Evolutionary conservation across 1,140 invertebrate species (phyloP).

Genomic region (Pollicipes pollicipes): DNA sequence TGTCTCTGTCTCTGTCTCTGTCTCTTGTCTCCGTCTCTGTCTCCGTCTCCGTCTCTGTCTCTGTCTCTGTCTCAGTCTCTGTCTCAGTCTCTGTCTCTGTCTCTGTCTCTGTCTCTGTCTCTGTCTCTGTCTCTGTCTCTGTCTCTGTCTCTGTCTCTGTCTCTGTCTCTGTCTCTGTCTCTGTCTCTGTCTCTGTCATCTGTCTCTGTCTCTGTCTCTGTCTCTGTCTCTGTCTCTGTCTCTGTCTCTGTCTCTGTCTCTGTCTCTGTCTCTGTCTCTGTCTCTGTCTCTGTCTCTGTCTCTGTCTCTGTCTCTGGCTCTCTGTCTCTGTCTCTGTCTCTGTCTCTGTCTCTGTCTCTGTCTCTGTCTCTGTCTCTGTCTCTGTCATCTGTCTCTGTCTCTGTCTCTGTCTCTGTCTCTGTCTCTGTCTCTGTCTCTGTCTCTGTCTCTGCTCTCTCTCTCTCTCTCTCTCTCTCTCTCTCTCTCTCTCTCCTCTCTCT

Average conservation of each 20-base stretch:
- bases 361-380: background rate
- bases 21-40: no score
- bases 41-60: no score
- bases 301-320: no score
- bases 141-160: conserved; percentile 6
- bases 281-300: conserved; percentile 1
- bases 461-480: no score
- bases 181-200: conserved; percentile 4
- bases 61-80: conserved; percentile 1
- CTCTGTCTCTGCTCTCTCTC: no score
- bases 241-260: background rate
- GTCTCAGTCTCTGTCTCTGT: conserved; percentile 1
- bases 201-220: background rate
- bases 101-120: conserved; percentile 2
- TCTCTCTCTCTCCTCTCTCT: no score
- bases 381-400: background rate
- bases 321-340: background rate
- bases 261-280: background rate
- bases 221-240: background rate
- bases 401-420: background rate
- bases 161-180: conserved; percentile 4
- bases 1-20: no score
- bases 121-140: conserved; percentile 5
- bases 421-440: background rate
- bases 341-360: conserved; percentile 4